phyloP scores from a whole-genome alignment of 2,888 invertebrate species.

The Tubiluchus corallicola region DNA sequence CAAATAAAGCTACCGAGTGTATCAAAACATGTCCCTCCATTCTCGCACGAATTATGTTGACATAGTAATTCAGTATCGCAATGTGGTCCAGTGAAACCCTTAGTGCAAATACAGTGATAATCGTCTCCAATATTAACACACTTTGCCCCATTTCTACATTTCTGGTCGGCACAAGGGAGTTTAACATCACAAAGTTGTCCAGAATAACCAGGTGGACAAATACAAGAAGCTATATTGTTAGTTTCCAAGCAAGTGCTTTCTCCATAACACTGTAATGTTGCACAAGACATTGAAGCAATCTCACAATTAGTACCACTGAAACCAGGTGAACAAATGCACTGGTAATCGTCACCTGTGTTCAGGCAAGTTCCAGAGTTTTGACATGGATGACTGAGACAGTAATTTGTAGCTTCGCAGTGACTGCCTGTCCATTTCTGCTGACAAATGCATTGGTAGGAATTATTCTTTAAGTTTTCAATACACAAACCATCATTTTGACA shows the following conservation, averaged over 20 bases:
- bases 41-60: background rate
- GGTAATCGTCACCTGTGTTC: background rate
- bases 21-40: background rate
- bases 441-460: background rate
- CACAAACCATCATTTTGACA: background rate
- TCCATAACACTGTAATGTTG: background rate
- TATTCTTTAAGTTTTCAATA: background rate
- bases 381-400: constrained; percentile 1
- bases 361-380: background rate
- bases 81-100: background rate
- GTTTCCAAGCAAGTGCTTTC: background rate
- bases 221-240: background rate
- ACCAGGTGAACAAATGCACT: background rate
- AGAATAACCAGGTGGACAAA: background rate
- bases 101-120: background rate
- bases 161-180: background rate
- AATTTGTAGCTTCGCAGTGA: background rate
- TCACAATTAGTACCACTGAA: background rate
- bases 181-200: background rate
- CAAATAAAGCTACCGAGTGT: background rate
- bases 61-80: background rate
- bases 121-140: background rate
- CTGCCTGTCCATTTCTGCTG: background rate
- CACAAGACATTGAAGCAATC: background rate
- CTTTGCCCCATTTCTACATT: background rate